Conservation (phyloP, 1,140 invertebrate genomes). For the Drosophila baimaii region DNA sequence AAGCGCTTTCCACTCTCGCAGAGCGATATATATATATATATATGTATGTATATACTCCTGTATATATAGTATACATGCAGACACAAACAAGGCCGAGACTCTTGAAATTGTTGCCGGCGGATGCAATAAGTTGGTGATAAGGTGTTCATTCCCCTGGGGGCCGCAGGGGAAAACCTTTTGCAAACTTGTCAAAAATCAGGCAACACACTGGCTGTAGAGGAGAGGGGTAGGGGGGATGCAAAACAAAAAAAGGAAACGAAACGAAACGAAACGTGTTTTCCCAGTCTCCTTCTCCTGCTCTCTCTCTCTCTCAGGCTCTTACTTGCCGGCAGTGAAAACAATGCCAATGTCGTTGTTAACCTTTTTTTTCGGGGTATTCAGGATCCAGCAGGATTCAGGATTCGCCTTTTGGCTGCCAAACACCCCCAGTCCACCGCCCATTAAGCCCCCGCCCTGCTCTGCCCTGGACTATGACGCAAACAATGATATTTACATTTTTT, state of each 20-base stretch:
- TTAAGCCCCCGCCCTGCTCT: slow-evolving; percentile 3
- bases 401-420: slow-evolving; percentile 30
- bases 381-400: slow-evolving; percentile 11
- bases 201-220: slow-evolving; percentile 4
- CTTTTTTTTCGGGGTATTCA: slow-evolving; percentile 53
- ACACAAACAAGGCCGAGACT: slow-evolving; percentile 61
- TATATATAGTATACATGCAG: slow-evolving; percentile 19
- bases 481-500: slow-evolving; percentile 83
- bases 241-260: slow-evolving; percentile 27
- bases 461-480: slow-evolving; percentile 66
- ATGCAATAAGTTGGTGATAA: slow-evolving; percentile 83
- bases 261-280: slow-evolving; percentile 66
- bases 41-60: not conserved
- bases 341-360: slow-evolving; percentile 81
- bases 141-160: slow-evolving; percentile 78
- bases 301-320: slow-evolving; percentile 15
- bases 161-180: slow-evolving; percentile 64
- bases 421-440: slow-evolving; percentile 6
- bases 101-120: slow-evolving; percentile 81
- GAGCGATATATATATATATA: not conserved
- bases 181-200: slow-evolving; percentile 79
- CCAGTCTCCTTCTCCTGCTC: slow-evolving; percentile 14
- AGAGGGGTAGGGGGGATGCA: slow-evolving; percentile 32
- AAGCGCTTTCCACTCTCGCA: slow-evolving; percentile 37
- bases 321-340: slow-evolving; percentile 56